Evolutionary conservation across 1,140 invertebrate species (phyloP).

Genomic region (Drosophila serrata): DNA sequence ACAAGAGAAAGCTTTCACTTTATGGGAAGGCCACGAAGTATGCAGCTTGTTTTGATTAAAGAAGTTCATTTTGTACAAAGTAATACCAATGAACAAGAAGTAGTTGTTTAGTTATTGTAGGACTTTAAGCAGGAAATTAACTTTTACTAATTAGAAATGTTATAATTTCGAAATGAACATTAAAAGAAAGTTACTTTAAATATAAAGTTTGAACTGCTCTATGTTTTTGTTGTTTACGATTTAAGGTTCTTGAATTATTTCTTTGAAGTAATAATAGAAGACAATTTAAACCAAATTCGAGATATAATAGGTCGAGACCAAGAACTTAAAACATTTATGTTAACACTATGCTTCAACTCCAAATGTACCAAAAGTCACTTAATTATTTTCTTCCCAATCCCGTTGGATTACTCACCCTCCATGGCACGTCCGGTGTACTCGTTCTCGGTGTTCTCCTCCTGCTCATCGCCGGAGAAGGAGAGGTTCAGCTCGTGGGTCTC

Average conservation of each 20-base stretch:
- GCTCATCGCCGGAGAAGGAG: conserved; percentile 75
- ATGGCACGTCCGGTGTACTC: conserved; percentile 76
- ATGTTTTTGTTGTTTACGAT: background rate
- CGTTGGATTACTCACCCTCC: conserved; percentile 67
- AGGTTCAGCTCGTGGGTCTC: conserved; percentile 85
- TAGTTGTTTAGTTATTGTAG: background rate
- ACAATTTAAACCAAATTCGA: background rate
- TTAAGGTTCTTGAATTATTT: background rate
- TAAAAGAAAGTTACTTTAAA: no score
- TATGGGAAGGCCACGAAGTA: conserved; percentile 30
- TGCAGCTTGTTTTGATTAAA: conserved; percentile 41
- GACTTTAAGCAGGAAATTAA: background rate
- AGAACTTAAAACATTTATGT: no score
- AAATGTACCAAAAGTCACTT: background rate
- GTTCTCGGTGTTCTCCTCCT: conserved; percentile 77
- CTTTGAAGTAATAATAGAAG: no score
- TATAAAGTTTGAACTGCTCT: background rate
- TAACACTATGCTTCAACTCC: no score
- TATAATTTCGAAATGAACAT: background rate
- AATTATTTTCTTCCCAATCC: rapidly evolving
- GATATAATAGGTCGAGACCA: no score
- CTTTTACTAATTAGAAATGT: background rate
- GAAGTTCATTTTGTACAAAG: background rate
- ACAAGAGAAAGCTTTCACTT: conserved; percentile 26
- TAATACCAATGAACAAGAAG: background rate